Evolutionary conservation across 2,113 vertebrate genomes (phyloP).

Genomic region (Rana temporaria): DNA sequence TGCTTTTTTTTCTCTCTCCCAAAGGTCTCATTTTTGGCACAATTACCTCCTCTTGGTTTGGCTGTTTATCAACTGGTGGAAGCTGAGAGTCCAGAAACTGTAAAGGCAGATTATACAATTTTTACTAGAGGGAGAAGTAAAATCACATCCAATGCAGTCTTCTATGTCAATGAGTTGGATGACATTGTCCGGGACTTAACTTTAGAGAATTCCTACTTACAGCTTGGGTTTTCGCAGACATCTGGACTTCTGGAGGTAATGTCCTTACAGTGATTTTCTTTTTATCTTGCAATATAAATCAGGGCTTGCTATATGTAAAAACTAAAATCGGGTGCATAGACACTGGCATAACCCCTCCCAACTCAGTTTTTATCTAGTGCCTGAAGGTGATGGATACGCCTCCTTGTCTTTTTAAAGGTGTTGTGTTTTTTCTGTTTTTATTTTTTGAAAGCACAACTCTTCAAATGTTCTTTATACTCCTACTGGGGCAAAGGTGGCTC

Average conservation of each 20-base stretch:
- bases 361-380: too few relatives aligned
- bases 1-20: background rate
- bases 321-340: too few relatives aligned
- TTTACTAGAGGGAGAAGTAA: constrained; percentile 62
- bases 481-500: too few relatives aligned
- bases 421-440: too few relatives aligned
- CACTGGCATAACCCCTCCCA: too few relatives aligned
- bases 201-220: constrained; percentile 82
- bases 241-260: constrained; percentile 88
- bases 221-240: constrained; percentile 75
- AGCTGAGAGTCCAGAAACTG: constrained; percentile 67
- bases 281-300: too few relatives aligned
- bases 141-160: constrained; percentile 66
- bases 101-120: constrained; percentile 75
- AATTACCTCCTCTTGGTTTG: constrained; percentile 81
- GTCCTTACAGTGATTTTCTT: background rate
- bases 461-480: too few relatives aligned
- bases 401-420: too few relatives aligned
- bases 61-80: constrained; percentile 80
- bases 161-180: constrained; percentile 74
- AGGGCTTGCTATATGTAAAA: too few relatives aligned
- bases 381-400: too few relatives aligned
- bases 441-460: too few relatives aligned
- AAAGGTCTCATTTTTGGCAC: constrained; percentile 84
- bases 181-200: constrained; percentile 67